These are phyloP conservation scores for Glyphotaelius pellucidus DNA, from an alignment of 2,888 invertebrate genomes.

Conservation along the genomic window DNA sequence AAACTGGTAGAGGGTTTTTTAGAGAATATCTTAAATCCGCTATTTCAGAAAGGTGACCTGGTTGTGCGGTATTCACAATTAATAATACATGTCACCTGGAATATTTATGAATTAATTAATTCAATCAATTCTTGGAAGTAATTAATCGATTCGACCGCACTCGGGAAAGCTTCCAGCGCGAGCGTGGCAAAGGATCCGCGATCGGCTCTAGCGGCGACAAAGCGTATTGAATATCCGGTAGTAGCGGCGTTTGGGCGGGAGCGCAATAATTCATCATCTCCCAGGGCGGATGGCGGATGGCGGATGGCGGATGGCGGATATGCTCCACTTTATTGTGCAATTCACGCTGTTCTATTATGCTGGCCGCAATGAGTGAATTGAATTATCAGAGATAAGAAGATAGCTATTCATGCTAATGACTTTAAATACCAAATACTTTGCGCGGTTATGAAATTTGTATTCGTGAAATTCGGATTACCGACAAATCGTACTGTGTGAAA, in stretches of 20 bases:
- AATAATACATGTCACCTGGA: neutral
- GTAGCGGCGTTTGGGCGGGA: constrained; percentile 40
- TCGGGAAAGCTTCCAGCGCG: neutral
- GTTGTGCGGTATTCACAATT: too few relatives aligned
- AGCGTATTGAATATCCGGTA: constrained; percentile 43
- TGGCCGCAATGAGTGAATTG: neutral
- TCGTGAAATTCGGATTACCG: neutral
- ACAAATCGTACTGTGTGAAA: too few relatives aligned
- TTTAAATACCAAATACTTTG: neutral
- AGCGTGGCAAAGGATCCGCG: constrained; percentile 22
- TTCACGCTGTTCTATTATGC: neutral
- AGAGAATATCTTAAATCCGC: too few relatives aligned
- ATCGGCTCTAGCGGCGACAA: constrained; percentile 25
- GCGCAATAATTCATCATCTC: constrained; percentile 35
- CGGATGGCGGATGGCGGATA: constrained; percentile 30
- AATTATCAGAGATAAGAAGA: constrained; percentile 7
- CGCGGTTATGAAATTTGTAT: neutral
- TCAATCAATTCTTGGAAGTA: neutral
- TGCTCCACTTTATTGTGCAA: constrained; percentile 34
- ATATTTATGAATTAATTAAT: neutral
- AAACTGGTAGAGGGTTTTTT: too few relatives aligned
- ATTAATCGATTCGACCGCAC: neutral
- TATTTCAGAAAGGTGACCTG: too few relatives aligned
- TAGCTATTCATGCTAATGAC: neutral
- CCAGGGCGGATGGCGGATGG: constrained; percentile 22